Base-by-base conservation (phyloP, 2,113 vertebrate genomes). In the Dendropsophus ebraccatus region DNA sequence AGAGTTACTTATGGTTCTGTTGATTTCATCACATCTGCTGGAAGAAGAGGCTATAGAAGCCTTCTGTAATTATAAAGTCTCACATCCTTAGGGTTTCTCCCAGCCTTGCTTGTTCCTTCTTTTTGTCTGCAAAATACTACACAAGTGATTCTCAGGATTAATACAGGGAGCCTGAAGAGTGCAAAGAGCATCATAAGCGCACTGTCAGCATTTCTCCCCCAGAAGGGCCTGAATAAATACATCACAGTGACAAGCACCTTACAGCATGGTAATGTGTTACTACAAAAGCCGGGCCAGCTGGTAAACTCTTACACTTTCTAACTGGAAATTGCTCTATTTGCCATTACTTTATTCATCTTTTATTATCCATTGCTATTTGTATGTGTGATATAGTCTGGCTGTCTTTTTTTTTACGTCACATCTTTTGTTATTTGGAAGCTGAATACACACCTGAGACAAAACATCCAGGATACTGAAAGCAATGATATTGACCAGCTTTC, bases 41-140 rank as follows among this genome's bases (percentile, higher is more conserved):
- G 58, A 58, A 37, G n/a, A n/a, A n/a, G 10, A 83, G 16, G 50
- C 30, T 21, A 32, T 73, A 70, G 69, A n/a, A 37, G 65, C 47
- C 35, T 47, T 30, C 75, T 56, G 32, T 54, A 80, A 80, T 80
- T 79, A 80, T 37, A 58, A 72, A 69, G 49, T 69, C 75, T 41
- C n/a, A 41, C 32, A 73, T 49, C 47, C 75, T 54, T 28, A 45
- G 30, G 75, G 75, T 8, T 54, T 21, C 21, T 85, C 49, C 70
- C 47, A 30, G 56, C 10, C 13, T 17, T 45, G 73, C 6, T 69
- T 67, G 12, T 79, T 13, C n/a, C 23, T 70, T 69, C 47, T n/a
- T 69, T 21, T 70, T 49, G 45, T 37, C 30, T 52, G 69, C 30
- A 54, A 37, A 8, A 79, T 41, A 70, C 28, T 56, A 83, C 74